phyloP scores from a whole-genome alignment of 2,797 vertebrate species.

The Lacerta viridis region DNA sequence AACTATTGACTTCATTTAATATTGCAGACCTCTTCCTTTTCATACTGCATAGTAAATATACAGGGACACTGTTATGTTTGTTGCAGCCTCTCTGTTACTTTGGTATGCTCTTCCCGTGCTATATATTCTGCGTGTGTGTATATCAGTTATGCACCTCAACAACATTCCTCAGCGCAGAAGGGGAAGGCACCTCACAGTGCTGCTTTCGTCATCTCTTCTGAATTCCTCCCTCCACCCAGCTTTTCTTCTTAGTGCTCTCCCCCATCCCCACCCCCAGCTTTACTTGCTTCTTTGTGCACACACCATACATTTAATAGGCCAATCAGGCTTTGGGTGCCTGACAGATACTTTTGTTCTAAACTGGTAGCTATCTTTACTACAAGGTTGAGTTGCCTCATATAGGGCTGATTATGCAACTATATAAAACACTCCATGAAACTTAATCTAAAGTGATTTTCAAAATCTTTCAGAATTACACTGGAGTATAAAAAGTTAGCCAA shows the following conservation, averaged over 20 bases:
- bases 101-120: neutral
- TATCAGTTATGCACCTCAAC: neutral
- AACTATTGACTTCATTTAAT: neutral
- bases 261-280: neutral
- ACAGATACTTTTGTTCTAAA: slow-evolving; percentile 20
- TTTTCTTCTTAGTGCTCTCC: slow-evolving; percentile 6
- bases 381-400: slow-evolving; percentile 32
- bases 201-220: slow-evolving; percentile 21
- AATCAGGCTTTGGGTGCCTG: slow-evolving; percentile 29
- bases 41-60: neutral
- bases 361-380: slow-evolving; percentile 45
- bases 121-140: neutral
- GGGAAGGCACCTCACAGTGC: neutral
- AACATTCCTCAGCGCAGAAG: neutral
- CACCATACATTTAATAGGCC: neutral
- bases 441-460: slow-evolving; percentile 51
- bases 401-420: slow-evolving; percentile 7
- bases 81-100: slow-evolving; percentile 9
- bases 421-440: slow-evolving; percentile 35
- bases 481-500: slow-evolving; percentile 36
- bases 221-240: neutral
- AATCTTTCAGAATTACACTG: slow-evolving; percentile 35
- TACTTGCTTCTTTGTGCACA: neutral
- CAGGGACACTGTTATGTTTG: rapidly evolving
- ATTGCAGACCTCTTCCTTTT: neutral